Percentiles rank a stretch among this genome's conserved stretches.
Evolutionary conservation across 2,797 vertebrate genomes (phyloP).

Genomic region (Saxicola maurus): DNA sequence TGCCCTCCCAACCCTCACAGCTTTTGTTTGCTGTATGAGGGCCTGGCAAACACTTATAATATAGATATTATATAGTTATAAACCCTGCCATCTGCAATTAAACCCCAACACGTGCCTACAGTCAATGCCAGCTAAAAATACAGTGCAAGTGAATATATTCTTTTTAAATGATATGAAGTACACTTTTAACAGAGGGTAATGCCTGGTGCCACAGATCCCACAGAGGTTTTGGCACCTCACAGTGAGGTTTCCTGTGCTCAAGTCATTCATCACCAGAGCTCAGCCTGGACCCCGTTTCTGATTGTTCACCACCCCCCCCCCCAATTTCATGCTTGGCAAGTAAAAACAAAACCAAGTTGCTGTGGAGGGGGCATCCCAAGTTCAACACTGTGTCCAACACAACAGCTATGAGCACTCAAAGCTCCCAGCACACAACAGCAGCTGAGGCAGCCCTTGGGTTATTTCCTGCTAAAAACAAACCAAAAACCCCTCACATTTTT

Average conservation of each 20-base stretch:
- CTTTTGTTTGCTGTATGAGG: background rate
- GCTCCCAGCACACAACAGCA: background rate
- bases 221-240: background rate
- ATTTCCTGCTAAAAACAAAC: background rate
- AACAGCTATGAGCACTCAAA: background rate
- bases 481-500: background rate
- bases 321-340: constrained; percentile 30
- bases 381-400: constrained; percentile 26
- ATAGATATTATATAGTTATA: too few species aligned
- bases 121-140: background rate
- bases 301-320: background rate
- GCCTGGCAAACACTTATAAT: background rate
- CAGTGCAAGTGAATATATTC: fast-evolving
- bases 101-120: background rate
- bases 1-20: background rate
- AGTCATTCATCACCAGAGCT: background rate
- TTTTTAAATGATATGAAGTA: background rate
- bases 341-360: constrained; percentile 25
- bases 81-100: background rate
- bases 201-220: background rate
- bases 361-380: background rate
- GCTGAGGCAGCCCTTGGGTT: background rate
- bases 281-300: background rate
- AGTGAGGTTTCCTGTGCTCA: background rate
- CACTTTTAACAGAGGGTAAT: background rate